Base-by-base conservation (phyloP, 53 echinoderm and acorn worm genomes). In the Arbacia lixula region DNA sequence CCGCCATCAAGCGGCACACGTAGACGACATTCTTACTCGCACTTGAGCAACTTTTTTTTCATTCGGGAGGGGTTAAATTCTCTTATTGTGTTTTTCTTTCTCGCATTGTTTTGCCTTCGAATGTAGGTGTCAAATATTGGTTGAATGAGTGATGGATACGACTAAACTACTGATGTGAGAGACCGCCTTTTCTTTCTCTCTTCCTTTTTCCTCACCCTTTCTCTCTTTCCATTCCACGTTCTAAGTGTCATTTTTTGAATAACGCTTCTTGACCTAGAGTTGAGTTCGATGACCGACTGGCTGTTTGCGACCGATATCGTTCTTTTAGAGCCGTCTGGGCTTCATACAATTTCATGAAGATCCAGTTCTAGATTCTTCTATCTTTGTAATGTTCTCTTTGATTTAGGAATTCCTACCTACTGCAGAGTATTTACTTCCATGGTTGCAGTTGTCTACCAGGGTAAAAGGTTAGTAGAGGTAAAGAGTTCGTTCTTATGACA, bases 241-340 rank as follows among this genome's bases (percentile, higher is more conserved):
- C 10, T 37, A 11, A 53, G 76, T 76, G 53, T 76, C 76, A 76
- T 76, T 76, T 53, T 76, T 30, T 52, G 76, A 76, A 34, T 3
- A 50, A 32, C 34, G 54, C 76, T 25, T 76, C 76, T 76, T 76
- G 76, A 76, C 76, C 76, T 54, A 49, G 4, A 76, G 14, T 1
- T 36, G 56, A 55, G 76, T 76, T 76, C 76, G 76, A 55, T 41
- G 76, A 76, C 76, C 76, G 76, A n/a, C 19, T 30, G 76, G 76
- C 5, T 76, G 37, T 62, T 81, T 64, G 31, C 29, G 29, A 32
- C 43, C 10, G 46, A 20, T 64, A 25, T 63, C 28, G n/a, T n/a
- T n/a, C n/a, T n/a, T n/a, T n/a, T n/a, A n/a, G n/a, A n/a, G n/a
- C n/a, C n/a, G n/a, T n/a, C n/a, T n/a, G n/a, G n/a, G n/a, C n/a